phyloP scores from a whole-genome alignment of 2,888 invertebrate genomes.

The Drosophila longiperda region DNA sequence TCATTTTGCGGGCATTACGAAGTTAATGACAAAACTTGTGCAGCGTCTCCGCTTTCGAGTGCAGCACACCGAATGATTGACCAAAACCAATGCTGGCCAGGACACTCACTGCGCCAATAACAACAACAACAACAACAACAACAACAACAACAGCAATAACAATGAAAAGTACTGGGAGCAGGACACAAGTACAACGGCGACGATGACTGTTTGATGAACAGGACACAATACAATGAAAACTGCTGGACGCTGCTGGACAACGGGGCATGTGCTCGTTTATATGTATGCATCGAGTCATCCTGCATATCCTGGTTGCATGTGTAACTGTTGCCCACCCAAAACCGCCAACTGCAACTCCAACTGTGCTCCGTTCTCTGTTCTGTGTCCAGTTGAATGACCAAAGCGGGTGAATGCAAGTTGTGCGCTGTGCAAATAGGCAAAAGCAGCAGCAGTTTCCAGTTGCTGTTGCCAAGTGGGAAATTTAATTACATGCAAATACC shows the following conservation, averaged over 20 bases:
- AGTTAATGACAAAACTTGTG: slow-evolving; percentile 58
- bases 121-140: not conserved
- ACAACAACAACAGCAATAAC: slow-evolving; percentile 5
- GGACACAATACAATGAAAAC: slow-evolving; percentile 31
- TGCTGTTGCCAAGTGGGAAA: slow-evolving; percentile 73
- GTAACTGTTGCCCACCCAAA: slow-evolving; percentile 24
- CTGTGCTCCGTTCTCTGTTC: slow-evolving; percentile 3
- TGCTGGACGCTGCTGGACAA: slow-evolving; percentile 25
- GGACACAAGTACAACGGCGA: slow-evolving; percentile 8
- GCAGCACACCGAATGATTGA: slow-evolving; percentile 50
- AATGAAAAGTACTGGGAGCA: slow-evolving; percentile 14
- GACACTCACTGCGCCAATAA: slow-evolving; percentile 18
- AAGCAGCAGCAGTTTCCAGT: slow-evolving; percentile 65
- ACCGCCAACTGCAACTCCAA: slow-evolving; percentile 6
- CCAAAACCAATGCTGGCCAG: slow-evolving; percentile 43
- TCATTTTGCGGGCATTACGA: slow-evolving; percentile 55
- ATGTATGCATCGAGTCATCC: slow-evolving; percentile 16
- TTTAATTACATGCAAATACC: slow-evolving; percentile 83
- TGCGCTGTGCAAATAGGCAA: slow-evolving; percentile 61
- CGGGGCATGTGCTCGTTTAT: slow-evolving; percentile 29
- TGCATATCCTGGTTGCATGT: slow-evolving; percentile 40
- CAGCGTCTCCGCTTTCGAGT: slow-evolving; percentile 47
- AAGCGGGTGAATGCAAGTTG: slow-evolving; percentile 39
- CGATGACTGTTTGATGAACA: slow-evolving; percentile 51
- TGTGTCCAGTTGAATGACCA: slow-evolving; percentile 53